phyloP scores from a whole-genome alignment of 1,140 invertebrate genomes.

The Melanaphis sacchari region DNA sequence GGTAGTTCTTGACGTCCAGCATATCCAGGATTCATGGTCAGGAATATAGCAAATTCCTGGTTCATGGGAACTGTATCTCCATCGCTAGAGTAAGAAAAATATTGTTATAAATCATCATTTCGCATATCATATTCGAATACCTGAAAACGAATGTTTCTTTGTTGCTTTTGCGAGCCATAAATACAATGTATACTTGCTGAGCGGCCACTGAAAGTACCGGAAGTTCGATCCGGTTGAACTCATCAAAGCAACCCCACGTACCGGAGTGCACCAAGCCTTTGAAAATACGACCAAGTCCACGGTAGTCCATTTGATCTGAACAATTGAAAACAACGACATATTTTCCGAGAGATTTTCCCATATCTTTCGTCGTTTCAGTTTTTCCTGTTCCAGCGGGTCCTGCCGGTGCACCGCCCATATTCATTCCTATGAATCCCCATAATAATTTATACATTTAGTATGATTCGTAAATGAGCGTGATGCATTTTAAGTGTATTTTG shows the following conservation, averaged over 20 bases:
- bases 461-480: rapidly evolving
- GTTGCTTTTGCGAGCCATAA: slow-evolving; percentile 84
- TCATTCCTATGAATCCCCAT: slow-evolving; percentile 70
- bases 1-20: slow-evolving; percentile 85
- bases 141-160: slow-evolving; percentile 83
- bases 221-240: slow-evolving; percentile 92
- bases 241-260: slow-evolving; percentile 94
- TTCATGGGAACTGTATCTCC: slow-evolving; percentile 80
- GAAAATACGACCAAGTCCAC: slow-evolving; percentile 80
- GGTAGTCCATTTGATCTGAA: slow-evolving; percentile 96
- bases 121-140: slow-evolving; percentile 63
- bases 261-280: slow-evolving; percentile 90
- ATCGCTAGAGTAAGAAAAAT: slow-evolving; percentile 69
- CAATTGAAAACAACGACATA: slow-evolving; percentile 97
- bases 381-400: slow-evolving; percentile 89
- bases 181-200: slow-evolving; percentile 81
- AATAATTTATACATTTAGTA: neutral
- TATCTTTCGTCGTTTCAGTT: slow-evolving; percentile 93
- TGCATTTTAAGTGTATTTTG: neutral
- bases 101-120: neutral
- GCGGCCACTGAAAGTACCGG: slow-evolving; percentile 93
- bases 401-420: slow-evolving; percentile 91
- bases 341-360: slow-evolving; percentile 86
- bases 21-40: slow-evolving; percentile 95
- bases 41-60: slow-evolving; percentile 86